Percentiles rank a stretch among this genome's conserved stretches.
Evolutionary conservation across 1,140 invertebrate species (phyloP).

Genomic region (Zaprionus ornatus): DNA sequence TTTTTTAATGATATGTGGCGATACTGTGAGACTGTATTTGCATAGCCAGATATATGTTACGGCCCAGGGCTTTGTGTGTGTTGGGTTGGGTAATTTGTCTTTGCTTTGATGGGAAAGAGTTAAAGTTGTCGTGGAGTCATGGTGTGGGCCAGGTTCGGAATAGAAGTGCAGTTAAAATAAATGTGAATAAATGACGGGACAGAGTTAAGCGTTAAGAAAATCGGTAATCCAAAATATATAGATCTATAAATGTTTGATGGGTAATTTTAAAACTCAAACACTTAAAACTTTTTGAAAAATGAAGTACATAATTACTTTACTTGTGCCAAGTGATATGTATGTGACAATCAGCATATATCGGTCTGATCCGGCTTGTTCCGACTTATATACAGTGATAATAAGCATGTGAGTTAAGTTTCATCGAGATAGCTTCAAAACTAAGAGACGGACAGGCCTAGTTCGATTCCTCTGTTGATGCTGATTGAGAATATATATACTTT

Average conservation of each 20-base stretch:
- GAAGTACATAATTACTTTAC: too few relatives aligned
- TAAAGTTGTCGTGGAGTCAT: background rate
- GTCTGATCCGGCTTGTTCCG: too few relatives aligned
- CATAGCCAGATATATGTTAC: slow-evolving; percentile 47
- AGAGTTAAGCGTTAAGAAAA: background rate
- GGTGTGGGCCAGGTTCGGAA: background rate
- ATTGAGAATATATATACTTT: too few relatives aligned
- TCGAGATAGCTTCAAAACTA: too few relatives aligned
- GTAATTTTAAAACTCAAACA: background rate
- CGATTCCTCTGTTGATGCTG: too few relatives aligned
- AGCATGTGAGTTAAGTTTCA: too few relatives aligned
- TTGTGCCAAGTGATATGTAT: too few relatives aligned
- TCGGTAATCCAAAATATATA: background rate
- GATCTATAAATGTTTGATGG: background rate
- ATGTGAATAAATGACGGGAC: background rate
- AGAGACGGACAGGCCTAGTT: too few relatives aligned
- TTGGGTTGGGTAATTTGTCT: slow-evolving; percentile 43
- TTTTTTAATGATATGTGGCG: slow-evolving; percentile 66
- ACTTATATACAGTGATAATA: too few relatives aligned
- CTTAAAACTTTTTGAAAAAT: too few relatives aligned
- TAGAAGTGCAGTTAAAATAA: slow-evolving; percentile 1
- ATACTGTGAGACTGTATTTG: slow-evolving; percentile 70
- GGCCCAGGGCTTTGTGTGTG: background rate
- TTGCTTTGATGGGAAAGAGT: slow-evolving; percentile 31
- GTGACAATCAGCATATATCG: too few relatives aligned